Conservation (phyloP, 2,888 invertebrate genomes). For the Oscheius sp. region DNA sequence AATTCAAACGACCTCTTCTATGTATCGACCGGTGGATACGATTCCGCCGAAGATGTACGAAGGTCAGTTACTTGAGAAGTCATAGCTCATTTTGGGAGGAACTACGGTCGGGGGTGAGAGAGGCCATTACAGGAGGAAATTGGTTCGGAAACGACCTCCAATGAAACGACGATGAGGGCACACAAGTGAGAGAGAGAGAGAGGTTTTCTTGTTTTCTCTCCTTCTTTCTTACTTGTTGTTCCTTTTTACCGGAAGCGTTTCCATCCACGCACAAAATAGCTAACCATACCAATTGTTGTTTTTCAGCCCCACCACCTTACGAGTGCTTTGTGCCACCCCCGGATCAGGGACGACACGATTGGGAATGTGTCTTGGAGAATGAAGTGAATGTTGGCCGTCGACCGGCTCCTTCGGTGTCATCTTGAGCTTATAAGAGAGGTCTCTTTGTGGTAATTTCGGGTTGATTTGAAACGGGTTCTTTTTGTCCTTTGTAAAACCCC, state of each 20-base stretch:
- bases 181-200: neutral
- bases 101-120: neutral
- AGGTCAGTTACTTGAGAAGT: constrained; percentile 26
- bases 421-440: neutral
- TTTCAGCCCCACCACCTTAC: constrained; percentile 35
- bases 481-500: neutral
- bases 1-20: constrained; percentile 24
- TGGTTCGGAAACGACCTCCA: neutral
- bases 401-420: constrained; percentile 1
- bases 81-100: neutral
- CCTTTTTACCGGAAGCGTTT: constrained; percentile 17
- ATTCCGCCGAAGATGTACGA: constrained; percentile 56
- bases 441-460: neutral
- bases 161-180: constrained; percentile 12
- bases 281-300: neutral
- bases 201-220: neutral
- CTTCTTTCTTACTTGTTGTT: neutral
- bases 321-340: constrained; percentile 46
- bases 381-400: constrained; percentile 37
- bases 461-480: neutral
- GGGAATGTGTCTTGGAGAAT: constrained; percentile 54
- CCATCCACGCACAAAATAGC: constrained; percentile 34
- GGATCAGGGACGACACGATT: constrained; percentile 38
- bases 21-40: constrained; percentile 52
- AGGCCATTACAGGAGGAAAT: constrained; percentile 13